Base-by-base conservation (phyloP, 2,797 vertebrate genomes). In the Pelochelys cantorii region DNA sequence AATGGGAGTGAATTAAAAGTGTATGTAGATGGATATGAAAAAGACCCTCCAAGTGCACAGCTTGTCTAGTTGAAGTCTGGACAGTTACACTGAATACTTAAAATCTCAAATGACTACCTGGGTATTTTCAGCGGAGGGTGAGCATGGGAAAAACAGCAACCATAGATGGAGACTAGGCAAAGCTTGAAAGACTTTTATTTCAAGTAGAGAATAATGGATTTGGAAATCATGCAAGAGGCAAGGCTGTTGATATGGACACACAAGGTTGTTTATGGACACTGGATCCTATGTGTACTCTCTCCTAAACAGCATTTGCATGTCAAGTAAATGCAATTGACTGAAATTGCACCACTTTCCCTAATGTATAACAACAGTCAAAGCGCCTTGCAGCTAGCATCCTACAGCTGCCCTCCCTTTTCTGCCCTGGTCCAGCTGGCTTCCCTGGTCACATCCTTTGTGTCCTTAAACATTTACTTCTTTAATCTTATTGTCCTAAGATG, bases 141-240 rank as follows among this genome's bases (percentile, higher is more conserved):
- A 78, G 29, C 27, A 42, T 83, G 53, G 52, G n/a, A 59, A 52
- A 17, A 11, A 20, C 54, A 79, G 54, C 62, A 88, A 29, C 18
- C 31, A 29, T 34, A 18, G 14, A 74, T 22, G 22, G 84, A 89
- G 85, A 81, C 1, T 10, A 18, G 71, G 79, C 42, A 80, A 42
- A 92, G 7, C 52, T 79, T 62, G 79, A 87, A 11, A 81, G 20
- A 71, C 14, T 90, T 89, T 78, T 82, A 59, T 87, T 93, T 95
- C 20, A 68, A 55, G 3, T 86, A 27, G 55, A 17, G 42, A 90
- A 53, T 81, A 78, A 81, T 20, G 23, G 81, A 29, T 80, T 95
- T 93, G 14, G 56, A 93, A 92, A 92, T 48, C 56, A 57, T 87
- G 95, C 82, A 74, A 83, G 81, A 87, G 68, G 34, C 56, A 86